These are phyloP conservation scores for Byasa hedistus DNA, from an alignment of 2,888 invertebrate species.

Conservation along the genomic window DNA sequence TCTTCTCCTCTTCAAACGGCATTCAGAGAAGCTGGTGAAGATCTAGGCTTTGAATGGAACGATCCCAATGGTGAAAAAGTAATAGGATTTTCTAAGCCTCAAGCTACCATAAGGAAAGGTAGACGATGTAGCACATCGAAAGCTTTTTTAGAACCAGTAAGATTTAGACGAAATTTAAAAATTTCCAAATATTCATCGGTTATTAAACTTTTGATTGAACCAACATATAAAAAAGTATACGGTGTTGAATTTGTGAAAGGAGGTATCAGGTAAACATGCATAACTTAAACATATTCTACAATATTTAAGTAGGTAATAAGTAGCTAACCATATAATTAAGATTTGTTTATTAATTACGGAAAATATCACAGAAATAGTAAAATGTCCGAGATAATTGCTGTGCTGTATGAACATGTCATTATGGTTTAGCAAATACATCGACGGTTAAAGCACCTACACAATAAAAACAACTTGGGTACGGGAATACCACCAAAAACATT, in stretches of 20 bases:
- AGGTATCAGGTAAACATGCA: constrained; percentile 60
- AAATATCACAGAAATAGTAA: too few relatives aligned
- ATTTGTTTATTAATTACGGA: too few relatives aligned
- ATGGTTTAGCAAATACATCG: too few relatives aligned
- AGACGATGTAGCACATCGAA: constrained; percentile 88
- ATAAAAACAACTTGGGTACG: too few relatives aligned
- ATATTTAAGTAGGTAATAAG: too few relatives aligned
- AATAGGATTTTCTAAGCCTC: constrained; percentile 85
- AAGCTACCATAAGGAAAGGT: constrained; percentile 86
- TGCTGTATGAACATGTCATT: too few relatives aligned
- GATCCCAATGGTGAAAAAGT: constrained; percentile 85
- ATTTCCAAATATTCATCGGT: constrained; percentile 85
- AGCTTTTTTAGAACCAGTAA: constrained; percentile 86
- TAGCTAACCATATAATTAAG: too few relatives aligned
- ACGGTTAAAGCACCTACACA: too few relatives aligned
- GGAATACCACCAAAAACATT: too few relatives aligned
- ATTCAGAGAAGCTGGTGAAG: constrained; percentile 84
- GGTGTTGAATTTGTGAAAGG: constrained; percentile 86
- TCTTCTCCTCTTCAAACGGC: constrained; percentile 81
- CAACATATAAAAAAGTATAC: constrained; percentile 77
- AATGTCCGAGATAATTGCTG: too few relatives aligned
- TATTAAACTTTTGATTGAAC: constrained; percentile 83
- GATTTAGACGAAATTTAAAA: constrained; percentile 83
- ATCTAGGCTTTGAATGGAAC: constrained; percentile 84
- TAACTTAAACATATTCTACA: background rate